Conservation (phyloP, 35 echinoderm and acorn worm species). For the Lytechinus pictus region DNA sequence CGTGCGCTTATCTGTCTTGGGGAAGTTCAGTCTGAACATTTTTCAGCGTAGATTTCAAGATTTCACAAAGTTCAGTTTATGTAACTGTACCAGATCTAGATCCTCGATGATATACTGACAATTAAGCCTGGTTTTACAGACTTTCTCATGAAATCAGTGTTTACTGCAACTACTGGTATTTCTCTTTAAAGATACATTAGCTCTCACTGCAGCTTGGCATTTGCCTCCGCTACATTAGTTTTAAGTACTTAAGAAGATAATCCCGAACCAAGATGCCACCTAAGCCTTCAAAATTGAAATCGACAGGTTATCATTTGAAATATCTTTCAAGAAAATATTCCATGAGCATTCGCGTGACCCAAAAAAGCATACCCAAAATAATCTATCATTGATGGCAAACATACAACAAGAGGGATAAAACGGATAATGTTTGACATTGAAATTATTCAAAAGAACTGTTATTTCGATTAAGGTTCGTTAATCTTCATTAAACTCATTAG, state of each 20-base stretch:
- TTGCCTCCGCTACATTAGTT: not conserved
- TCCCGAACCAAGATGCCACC: not conserved
- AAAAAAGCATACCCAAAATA: not conserved
- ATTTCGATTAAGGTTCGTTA: not conserved
- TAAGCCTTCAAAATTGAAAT: not conserved
- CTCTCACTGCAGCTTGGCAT: not conserved
- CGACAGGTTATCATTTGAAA: not conserved
- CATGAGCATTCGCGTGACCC: no score
- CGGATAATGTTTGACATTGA: not conserved
- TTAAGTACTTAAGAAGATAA: not conserved
- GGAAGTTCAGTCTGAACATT: no score
- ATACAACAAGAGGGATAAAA: not conserved
- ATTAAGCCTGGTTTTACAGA: no score
- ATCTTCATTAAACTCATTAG: not conserved
- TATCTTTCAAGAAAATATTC: no score
- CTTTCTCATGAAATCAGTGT: no score
- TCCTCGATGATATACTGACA: no score
- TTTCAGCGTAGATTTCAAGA: no score
- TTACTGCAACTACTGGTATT: no score
- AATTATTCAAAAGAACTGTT: not conserved
- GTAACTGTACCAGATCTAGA: no score
- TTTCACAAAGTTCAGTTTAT: no score
- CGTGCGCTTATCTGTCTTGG: no score
- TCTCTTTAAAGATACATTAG: not conserved
- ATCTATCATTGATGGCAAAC: not conserved